Conservation (phyloP, 2,797 vertebrate genomes). For the Synaphobranchus kaupii region DNA sequence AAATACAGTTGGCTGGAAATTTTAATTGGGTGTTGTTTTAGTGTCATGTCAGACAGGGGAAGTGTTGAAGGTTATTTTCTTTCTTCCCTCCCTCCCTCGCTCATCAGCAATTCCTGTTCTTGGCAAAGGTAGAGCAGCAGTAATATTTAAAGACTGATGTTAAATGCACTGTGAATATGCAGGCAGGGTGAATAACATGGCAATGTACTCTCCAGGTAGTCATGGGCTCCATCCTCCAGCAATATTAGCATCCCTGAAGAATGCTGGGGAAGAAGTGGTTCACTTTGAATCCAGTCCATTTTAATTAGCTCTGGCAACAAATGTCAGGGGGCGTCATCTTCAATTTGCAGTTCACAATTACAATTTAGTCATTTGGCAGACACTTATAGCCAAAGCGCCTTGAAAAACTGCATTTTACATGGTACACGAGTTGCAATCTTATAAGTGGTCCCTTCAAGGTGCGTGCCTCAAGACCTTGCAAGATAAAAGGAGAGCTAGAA, state of each 20-base stretch:
- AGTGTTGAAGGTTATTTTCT: slow-evolving; percentile 56
- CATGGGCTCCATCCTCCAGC: neutral
- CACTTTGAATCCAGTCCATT: neutral
- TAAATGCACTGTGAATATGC: slow-evolving; percentile 40
- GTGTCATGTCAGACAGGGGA: slow-evolving; percentile 59
- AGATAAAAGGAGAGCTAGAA: neutral
- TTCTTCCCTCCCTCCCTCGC: slow-evolving; percentile 12
- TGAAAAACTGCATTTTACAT: neutral
- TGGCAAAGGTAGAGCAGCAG: slow-evolving; percentile 34
- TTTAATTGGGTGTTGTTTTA: slow-evolving; percentile 62
- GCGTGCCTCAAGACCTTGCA: neutral
- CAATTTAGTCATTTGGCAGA: neutral
- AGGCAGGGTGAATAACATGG: slow-evolving; percentile 30
- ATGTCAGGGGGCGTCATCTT: slow-evolving; percentile 19
- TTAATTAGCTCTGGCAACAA: slow-evolving; percentile 8
- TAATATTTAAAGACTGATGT: slow-evolving; percentile 35
- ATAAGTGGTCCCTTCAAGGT: neutral
- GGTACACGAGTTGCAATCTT: neutral
- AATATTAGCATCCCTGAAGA: neutral
- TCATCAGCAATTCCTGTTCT: slow-evolving; percentile 33
- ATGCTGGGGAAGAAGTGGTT: neutral
- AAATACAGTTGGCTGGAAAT: slow-evolving; percentile 56
- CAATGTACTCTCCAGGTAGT: neutral
- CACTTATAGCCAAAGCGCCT: neutral
- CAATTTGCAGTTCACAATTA: neutral